Conservation (phyloP, 2,888 invertebrate species). For the Meteorus cinctellus region DNA sequence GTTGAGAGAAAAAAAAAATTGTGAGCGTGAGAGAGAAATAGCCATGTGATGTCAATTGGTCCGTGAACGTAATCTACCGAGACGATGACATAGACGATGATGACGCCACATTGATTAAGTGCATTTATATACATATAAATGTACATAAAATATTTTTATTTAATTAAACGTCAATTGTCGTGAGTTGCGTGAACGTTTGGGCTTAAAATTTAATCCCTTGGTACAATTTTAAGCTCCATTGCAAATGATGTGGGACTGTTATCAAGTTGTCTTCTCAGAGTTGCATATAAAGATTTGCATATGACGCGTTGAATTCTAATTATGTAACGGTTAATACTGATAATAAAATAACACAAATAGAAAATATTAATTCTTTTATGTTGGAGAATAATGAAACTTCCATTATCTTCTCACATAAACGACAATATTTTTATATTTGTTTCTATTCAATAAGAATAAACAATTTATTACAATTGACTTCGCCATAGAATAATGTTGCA, state of each 20-base stretch:
- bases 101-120: constrained; percentile 7
- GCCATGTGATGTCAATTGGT: background rate
- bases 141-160: background rate
- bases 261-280: background rate
- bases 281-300: background rate
- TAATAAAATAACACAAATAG: too few relatives aligned
- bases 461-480: too few relatives aligned
- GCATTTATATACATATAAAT: background rate
- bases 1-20: background rate
- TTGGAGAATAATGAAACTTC: too few relatives aligned
- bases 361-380: too few relatives aligned
- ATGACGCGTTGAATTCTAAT: background rate
- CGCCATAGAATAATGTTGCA: too few relatives aligned
- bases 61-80: constrained; percentile 9
- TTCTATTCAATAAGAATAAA: too few relatives aligned
- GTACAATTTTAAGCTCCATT: background rate
- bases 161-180: constrained; percentile 3
- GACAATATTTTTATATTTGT: too few relatives aligned
- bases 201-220: constrained; percentile 1
- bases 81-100: constrained; percentile 3
- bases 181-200: constrained; percentile 7
- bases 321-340: background rate
- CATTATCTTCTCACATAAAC: too few relatives aligned
- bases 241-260: background rate
- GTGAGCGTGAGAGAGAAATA: background rate